A percentile compares a stretch with the other conserved stretches of the same genome.
These are phyloP conservation scores for Hemitrygon akajei DNA, from an alignment of 2,797 vertebrate species.

Conservation along the genomic window DNA sequence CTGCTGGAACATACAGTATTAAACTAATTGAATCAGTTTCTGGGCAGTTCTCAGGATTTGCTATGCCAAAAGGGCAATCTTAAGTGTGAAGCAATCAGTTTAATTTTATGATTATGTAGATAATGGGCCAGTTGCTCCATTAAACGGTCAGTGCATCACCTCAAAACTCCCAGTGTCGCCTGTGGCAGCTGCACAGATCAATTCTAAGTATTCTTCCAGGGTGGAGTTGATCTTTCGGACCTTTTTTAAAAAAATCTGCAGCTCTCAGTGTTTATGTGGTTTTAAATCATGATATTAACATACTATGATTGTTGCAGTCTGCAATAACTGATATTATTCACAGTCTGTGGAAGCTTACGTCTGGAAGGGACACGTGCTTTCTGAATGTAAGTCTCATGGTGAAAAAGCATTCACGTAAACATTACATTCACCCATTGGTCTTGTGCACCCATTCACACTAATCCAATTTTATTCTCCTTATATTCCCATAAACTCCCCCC, in stretches of 20 bases:
- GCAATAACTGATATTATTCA: no score
- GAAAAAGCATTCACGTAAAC: not conserved
- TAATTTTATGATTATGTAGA: constrained; percentile 22
- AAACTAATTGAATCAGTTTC: constrained; percentile 11
- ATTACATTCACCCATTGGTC: no score
- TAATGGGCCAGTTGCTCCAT: not conserved
- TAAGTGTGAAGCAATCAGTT: constrained; percentile 27
- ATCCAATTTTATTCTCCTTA: no score
- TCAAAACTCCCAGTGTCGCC: constrained; percentile 8
- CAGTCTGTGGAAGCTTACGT: not conserved
- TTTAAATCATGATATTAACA: not conserved
- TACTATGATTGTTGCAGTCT: no score
- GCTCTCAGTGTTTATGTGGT: not conserved
- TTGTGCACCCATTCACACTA: no score
- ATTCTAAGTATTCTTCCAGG: not conserved
- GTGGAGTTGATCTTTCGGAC: not conserved
- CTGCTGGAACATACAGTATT: not conserved
- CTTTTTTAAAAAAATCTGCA: not conserved
- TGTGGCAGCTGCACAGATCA: not conserved
- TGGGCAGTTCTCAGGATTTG: constrained; percentile 23
- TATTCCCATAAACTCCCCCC: no score
- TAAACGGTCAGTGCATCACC: not conserved
- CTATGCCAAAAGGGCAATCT: constrained; percentile 27
- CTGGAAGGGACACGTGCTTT: not conserved
- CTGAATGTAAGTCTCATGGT: not conserved